Evolutionary conservation across 2,888 invertebrate species (phyloP), one percentile per base, ranked within the genome.

Genomic region (Ditylenchus weischeri): DNA sequence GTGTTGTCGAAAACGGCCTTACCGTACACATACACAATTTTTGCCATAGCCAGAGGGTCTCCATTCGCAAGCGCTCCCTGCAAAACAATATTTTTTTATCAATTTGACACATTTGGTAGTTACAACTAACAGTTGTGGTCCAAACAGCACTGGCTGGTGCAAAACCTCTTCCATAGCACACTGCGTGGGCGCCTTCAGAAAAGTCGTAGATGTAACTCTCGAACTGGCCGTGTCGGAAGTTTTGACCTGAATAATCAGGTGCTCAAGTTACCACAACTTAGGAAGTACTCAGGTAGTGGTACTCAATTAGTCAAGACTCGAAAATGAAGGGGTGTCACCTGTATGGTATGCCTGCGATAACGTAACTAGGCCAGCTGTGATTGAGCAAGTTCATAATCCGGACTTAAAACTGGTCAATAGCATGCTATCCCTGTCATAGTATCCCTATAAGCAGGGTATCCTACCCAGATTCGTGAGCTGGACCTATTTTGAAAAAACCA

Each of bases 141-240:
- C 73, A 75, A 19, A 75, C 15, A 18, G 70, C 66, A 47, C 69
- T 70, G 58, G 71, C 47, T 4, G 79, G 77, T 3, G 75, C 67
- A 35, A 81, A 66, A 15, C 80, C 80, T 19, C 79, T 70, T 62
- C 78, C 80, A 62, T 81, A 81, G 69, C 81, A 81, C 2, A 75
- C 78, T 13, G 79, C 69, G 48, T 65, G 68, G 19, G 80, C 73
- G 43, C 76, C 77, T 64, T 72, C 75, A n/a, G 66, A 68, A 47
- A 81, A 61, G n/a, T 69, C 70, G 68, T 80, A 81, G 35, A 78
- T 68, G 2, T 78, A 79, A 50, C 67, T 67, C 61, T 81, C 81
- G 68, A 79, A 81, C 57, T 82, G 76, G 19, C 78, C 79, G 58
- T 81, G 80, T 47, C 81, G 75, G 75, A 82, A 82, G 66, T 73